Evolutionary conservation across 2,113 vertebrate genomes (phyloP).

Genomic region (Cygnus atratus): DNA sequence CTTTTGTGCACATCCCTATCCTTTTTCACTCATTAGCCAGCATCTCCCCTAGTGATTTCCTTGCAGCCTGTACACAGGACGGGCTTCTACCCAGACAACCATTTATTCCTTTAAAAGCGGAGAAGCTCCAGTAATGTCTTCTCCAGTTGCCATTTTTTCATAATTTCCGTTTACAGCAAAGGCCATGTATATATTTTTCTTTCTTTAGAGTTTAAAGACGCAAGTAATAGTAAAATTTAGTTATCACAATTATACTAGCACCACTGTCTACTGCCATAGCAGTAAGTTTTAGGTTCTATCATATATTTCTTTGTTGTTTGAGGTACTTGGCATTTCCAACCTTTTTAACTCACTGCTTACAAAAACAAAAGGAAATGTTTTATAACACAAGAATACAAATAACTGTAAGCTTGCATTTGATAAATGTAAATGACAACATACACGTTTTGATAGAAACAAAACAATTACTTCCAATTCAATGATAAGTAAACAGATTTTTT

Average conservation of each 20-base stretch:
- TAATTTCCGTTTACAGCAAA: not conserved
- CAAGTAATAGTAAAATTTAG: not conserved
- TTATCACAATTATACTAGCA: not conserved
- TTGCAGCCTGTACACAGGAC: accelerated
- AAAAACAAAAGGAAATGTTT: not conserved
- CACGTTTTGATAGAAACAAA: not conserved
- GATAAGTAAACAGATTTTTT: accelerated
- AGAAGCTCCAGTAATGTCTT: not conserved
- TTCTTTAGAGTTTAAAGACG: not conserved
- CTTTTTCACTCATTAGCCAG: not conserved
- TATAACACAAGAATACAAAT: not conserved
- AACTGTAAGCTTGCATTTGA: not conserved
- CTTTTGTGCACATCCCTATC: not conserved
- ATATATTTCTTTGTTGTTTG: not conserved
- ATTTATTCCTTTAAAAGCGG: not conserved
- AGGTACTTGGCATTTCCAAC: too few relatives aligned
- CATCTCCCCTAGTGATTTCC: not conserved
- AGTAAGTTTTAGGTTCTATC: not conserved
- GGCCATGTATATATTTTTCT: not conserved
- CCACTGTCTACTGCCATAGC: not conserved
- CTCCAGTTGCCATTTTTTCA: accelerated
- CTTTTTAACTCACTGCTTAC: not conserved
- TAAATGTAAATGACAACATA: not conserved
- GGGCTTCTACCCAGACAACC: not conserved
- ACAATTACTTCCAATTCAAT: not conserved